These are phyloP conservation scores for Scolopax mira DNA, from an alignment of 2,113 vertebrate genomes.

Conservation along the genomic window DNA sequence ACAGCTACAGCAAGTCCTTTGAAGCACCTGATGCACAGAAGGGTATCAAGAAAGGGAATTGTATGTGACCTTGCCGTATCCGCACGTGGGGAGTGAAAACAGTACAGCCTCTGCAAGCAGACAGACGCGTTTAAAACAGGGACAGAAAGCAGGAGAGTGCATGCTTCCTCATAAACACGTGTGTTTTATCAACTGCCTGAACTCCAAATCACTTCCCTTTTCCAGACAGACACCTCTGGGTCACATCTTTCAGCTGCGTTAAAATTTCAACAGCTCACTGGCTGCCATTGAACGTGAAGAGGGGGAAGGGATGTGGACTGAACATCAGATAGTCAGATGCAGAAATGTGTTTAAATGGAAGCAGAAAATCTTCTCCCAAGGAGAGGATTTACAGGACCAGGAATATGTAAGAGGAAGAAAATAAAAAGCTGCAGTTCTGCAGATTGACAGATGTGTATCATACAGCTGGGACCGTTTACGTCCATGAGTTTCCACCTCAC, in stretches of 20 bases:
- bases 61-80: neutral
- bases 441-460: neutral
- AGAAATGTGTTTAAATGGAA: neutral
- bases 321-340: neutral
- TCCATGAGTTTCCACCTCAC: neutral
- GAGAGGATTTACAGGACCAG: neutral
- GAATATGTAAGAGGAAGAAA: neutral
- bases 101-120: neutral
- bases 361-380: neutral
- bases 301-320: neutral
- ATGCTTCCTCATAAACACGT: neutral
- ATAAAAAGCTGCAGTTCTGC: neutral
- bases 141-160: neutral
- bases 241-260: neutral
- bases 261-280: neutral
- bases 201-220: neutral
- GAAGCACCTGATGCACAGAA: neutral
- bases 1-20: neutral
- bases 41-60: neutral
- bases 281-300: neutral
- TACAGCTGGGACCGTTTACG: neutral
- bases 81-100: rapidly evolving
- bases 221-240: neutral
- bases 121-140: neutral
- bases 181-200: neutral